Conservation (phyloP, 2,113 vertebrate genomes). For the Malaclemys terrapin region DNA sequence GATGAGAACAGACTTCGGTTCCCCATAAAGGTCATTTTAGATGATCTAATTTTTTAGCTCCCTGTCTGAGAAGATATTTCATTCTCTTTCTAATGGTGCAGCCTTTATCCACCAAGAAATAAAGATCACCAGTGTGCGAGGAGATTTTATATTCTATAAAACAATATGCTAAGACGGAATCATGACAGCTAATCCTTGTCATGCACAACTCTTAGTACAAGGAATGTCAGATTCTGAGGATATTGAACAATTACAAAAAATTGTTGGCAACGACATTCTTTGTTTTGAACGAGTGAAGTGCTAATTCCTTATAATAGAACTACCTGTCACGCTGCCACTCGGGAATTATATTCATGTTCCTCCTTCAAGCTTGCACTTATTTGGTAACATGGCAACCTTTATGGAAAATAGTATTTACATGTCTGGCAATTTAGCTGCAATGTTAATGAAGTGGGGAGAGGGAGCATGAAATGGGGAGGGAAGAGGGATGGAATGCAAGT, state of each 20-base stretch:
- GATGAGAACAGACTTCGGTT: neutral
- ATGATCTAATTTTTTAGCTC: neutral
- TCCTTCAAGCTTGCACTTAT: slow-evolving; percentile 50
- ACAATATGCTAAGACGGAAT: slow-evolving; percentile 21
- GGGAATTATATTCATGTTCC: slow-evolving; percentile 39
- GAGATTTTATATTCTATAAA: neutral
- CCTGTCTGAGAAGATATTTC: neutral
- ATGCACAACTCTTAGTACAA: slow-evolving; percentile 10
- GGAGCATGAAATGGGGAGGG: rapidly evolving
- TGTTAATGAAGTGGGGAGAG: neutral
- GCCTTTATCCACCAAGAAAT: slow-evolving; percentile 44
- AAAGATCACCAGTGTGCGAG: slow-evolving; percentile 27
- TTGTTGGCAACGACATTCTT: neutral
- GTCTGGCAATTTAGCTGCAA: slow-evolving; percentile 25
- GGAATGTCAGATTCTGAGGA: neutral
- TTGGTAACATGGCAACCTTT: slow-evolving; percentile 52
- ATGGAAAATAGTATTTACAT: slow-evolving; percentile 52
- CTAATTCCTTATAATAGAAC: slow-evolving; percentile 53
- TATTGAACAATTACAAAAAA: slow-evolving; percentile 16
- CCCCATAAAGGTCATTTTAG: slow-evolving; percentile 39
- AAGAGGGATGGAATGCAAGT: slow-evolving; percentile 40
- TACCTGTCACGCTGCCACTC: slow-evolving; percentile 41
- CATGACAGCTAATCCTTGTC: neutral
- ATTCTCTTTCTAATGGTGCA: neutral
- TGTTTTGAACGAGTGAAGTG: slow-evolving; percentile 48